A percentile compares a stretch with the other conserved stretches of the same genome.
Evolutionary conservation across 2,113 vertebrate genomes (phyloP).

Genomic region (Anoura caudifer): DNA sequence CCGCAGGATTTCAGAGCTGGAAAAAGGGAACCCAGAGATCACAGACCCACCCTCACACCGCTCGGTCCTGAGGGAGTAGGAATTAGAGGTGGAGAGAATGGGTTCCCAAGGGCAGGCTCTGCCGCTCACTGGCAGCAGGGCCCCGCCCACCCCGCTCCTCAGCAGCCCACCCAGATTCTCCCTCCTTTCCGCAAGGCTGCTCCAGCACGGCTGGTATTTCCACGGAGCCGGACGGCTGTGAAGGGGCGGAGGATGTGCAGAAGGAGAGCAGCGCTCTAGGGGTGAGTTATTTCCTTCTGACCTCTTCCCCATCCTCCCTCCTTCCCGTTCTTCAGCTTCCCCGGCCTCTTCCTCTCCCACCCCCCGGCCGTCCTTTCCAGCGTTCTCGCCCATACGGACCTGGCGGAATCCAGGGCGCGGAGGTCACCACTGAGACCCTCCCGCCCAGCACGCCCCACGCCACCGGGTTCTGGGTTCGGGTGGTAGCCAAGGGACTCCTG

Average conservation of each 20-base stretch:
- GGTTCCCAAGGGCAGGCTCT: too few relatives aligned
- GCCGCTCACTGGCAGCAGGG: too few relatives aligned
- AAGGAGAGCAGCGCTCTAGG: constrained; percentile 87
- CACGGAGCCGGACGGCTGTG: constrained; percentile 88
- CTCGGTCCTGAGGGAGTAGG: not conserved
- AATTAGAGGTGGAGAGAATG: too few relatives aligned
- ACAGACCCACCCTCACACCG: not conserved
- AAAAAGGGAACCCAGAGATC: not conserved
- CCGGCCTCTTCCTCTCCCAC: not conserved
- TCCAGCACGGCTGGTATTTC: constrained; percentile 85
- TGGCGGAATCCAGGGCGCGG: not conserved
- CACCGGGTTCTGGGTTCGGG: rapidly evolving
- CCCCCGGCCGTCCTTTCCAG: not conserved
- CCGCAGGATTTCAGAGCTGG: not conserved
- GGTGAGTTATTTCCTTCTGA: constrained; percentile 73
- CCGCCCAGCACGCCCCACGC: not conserved
- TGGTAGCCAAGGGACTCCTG: not conserved
- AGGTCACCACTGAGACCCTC: not conserved
- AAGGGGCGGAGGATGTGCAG: constrained; percentile 87
- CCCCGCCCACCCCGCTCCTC: not conserved
- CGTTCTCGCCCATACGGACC: not conserved
- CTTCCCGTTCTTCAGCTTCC: not conserved
- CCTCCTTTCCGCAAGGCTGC: constrained; percentile 83
- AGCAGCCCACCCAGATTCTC: not conserved
- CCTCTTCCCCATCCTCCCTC: not conserved